Conservation (phyloP, 2,113 vertebrate genomes). For the Crotalus tigris region DNA sequence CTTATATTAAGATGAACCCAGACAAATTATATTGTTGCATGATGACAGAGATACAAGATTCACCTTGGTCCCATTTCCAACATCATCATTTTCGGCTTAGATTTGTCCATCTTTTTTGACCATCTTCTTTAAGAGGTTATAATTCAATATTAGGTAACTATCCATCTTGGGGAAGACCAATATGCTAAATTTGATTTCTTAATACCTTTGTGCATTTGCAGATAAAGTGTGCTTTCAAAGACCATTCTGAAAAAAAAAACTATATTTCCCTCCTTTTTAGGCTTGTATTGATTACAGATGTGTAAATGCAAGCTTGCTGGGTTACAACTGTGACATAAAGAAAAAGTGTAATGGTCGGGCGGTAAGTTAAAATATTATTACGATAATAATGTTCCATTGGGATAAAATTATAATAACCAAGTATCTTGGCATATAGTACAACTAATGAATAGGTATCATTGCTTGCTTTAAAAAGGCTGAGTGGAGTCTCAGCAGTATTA, state of each 20-base stretch:
- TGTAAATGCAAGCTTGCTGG: conserved; percentile 71
- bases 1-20: not conserved
- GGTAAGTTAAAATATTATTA: conserved; percentile 66
- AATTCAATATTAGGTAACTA: not conserved
- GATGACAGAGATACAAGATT: not conserved
- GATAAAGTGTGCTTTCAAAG: not conserved
- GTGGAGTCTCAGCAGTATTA: not conserved
- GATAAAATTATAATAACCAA: not conserved
- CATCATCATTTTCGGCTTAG: not conserved
- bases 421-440: not conserved
- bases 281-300: conserved; percentile 77
- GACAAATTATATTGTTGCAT: not conserved
- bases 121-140: not conserved
- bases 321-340: conserved; percentile 71
- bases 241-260: conserved; percentile 25
- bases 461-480: not conserved
- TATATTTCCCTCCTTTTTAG: conserved; percentile 54
- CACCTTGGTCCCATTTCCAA: not conserved
- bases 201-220: not conserved
- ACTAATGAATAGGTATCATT: not conserved
- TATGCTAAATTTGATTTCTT: not conserved
- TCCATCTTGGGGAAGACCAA: not conserved
- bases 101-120: not conserved
- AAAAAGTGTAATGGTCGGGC: conserved; percentile 72
- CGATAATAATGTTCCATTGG: not conserved